Conservation (phyloP, 2,113 vertebrate species). For the Oryzias melastigma region DNA sequence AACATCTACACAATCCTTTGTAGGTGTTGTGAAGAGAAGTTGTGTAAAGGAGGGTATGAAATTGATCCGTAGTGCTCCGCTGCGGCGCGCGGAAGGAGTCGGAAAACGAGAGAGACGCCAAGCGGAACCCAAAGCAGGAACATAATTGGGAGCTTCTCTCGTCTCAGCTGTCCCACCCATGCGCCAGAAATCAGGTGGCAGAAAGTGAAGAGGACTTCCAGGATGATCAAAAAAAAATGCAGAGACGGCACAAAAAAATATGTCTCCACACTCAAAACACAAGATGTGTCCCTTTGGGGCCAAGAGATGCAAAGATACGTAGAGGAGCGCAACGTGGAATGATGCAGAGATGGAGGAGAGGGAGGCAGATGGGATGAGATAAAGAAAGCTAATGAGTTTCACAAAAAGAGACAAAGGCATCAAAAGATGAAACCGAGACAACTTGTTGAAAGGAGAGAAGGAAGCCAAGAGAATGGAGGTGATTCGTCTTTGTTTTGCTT, state of each 20-base stretch:
- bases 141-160: conserved; percentile 54
- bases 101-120: conserved; percentile 35
- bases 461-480: conserved; percentile 14
- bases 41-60: conserved; percentile 55
- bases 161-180: conserved; percentile 39
- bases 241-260: conserved; percentile 61
- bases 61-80: conserved; percentile 57
- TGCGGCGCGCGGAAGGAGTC: conserved; percentile 44
- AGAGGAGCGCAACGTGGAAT: conserved; percentile 33
- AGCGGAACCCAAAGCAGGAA: conserved; percentile 42
- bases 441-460: conserved; percentile 7
- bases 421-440: not conserved
- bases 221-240: conserved; percentile 67
- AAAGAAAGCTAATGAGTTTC: conserved; percentile 36
- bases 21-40: conserved; percentile 32
- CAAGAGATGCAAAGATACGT: conserved; percentile 28
- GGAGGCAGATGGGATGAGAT: conserved; percentile 51
- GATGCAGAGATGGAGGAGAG: conserved; percentile 23
- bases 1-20: conserved; percentile 27
- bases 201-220: conserved; percentile 33
- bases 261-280: conserved; percentile 68
- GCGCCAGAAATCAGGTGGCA: conserved; percentile 38
- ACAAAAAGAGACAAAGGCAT: conserved; percentile 16
- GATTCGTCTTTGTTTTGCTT: not conserved
- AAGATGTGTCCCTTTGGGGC: conserved; percentile 48